Conservation (phyloP, 64 coral and sea anemone genomes). For the Porites australiensis region DNA sequence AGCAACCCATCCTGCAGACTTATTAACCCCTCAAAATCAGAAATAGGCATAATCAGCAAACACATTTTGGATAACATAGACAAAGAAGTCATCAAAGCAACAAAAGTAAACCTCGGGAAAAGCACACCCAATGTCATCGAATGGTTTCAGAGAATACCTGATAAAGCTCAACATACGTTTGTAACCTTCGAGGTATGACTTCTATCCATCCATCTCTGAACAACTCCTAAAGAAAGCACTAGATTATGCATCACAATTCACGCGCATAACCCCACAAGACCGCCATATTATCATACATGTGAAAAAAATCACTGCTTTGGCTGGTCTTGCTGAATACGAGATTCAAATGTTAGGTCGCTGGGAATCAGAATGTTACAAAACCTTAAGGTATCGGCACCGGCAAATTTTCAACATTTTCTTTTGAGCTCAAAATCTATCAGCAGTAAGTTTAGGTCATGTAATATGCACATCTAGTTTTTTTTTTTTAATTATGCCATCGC, state of each 20-base stretch:
- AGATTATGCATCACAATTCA: slow-evolving; percentile 38
- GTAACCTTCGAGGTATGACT: slow-evolving; percentile 57
- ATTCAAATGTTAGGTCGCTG: too few relatives aligned
- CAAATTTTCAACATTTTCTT: too few relatives aligned
- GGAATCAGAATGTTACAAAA: too few relatives aligned
- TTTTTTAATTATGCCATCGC: too few relatives aligned
- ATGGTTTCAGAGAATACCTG: slow-evolving; percentile 47
- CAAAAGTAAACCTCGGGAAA: slow-evolving; percentile 43
- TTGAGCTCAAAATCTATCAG: too few relatives aligned
- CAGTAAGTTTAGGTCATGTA: too few relatives aligned
- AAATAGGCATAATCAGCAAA: slow-evolving; percentile 44
- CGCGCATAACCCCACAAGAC: slow-evolving; percentile 6
- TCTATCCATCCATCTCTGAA: slow-evolving; percentile 41
- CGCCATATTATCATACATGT: slow-evolving; percentile 41
- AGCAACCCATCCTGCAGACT: slow-evolving; percentile 5
- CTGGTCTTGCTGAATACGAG: too few relatives aligned
- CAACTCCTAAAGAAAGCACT: slow-evolving; percentile 44
- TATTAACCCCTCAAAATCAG: slow-evolving; percentile 8
- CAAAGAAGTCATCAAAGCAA: slow-evolving; percentile 16
- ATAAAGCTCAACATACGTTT: slow-evolving; percentile 47
- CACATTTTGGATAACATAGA: slow-evolving; percentile 34
- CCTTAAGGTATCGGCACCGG: too few relatives aligned
- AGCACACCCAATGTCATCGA: slow-evolving; percentile 11
- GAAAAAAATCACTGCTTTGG: slow-evolving; percentile 38
- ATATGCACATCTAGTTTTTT: too few relatives aligned